Percentiles rank a stretch among this genome's conserved stretches.
Conservation (phyloP, 37 sponge, comb jelly and placozoan species). For the Chondrosia reniformis region DNA sequence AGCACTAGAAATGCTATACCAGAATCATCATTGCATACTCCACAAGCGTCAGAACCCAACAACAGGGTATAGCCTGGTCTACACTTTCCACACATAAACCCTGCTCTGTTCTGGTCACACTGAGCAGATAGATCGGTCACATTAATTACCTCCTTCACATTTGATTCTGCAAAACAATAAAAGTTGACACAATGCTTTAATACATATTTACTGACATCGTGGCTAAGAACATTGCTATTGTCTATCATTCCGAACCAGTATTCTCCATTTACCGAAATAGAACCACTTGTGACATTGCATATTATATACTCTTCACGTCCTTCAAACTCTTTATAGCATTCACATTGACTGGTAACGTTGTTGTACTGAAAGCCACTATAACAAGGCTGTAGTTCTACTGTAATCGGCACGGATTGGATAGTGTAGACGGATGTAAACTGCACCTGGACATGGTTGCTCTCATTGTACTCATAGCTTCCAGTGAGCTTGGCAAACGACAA, state of each 20-base stretch:
- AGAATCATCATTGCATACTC: background rate
- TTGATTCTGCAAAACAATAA: background rate
- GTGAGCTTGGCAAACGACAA: no score
- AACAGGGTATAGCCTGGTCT: background rate
- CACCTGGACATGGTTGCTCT: no score
- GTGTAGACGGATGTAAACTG: no score
- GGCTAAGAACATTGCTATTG: background rate
- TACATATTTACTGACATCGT: background rate
- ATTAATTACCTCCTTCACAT: background rate
- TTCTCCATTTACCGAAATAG: background rate
- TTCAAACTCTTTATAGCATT: background rate
- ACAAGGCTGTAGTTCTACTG: no score
- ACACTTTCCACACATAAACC: constrained; percentile 10
- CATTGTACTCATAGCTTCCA: no score
- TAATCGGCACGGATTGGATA: no score
- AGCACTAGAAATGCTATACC: background rate
- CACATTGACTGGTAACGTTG: background rate
- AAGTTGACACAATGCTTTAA: background rate
- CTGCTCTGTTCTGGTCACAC: background rate
- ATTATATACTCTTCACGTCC: background rate
- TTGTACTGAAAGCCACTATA: constrained; percentile 1
- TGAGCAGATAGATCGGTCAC: background rate
- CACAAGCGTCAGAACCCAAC: background rate
- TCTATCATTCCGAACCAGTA: constrained; percentile 9
- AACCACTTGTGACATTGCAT: background rate